phyloP scores from a whole-genome alignment of 1,140 invertebrate genomes.

The Drosophila arawakana region DNA sequence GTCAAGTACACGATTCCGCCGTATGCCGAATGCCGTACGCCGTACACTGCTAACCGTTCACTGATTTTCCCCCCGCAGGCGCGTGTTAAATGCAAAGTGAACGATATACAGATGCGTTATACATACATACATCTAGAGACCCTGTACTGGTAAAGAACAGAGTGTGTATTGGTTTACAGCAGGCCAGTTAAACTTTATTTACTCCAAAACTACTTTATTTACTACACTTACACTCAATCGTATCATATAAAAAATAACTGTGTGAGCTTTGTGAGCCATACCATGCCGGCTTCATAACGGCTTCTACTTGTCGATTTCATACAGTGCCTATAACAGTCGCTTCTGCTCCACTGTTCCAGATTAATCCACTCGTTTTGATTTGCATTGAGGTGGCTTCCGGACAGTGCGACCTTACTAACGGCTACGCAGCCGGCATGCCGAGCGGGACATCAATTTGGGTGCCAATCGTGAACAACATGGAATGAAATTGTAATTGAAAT shows the following conservation, averaged over 20 bases:
- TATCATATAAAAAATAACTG: too few relatives aligned
- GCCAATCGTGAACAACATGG: slow-evolving; percentile 11
- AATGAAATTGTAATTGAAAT: slow-evolving; percentile 10
- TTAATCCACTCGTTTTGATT: background rate
- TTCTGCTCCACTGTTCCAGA: too few relatives aligned
- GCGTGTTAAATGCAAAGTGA: slow-evolving; percentile 52
- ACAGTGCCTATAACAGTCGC: too few relatives aligned
- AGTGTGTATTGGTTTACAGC: too few relatives aligned
- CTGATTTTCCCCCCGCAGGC: slow-evolving; percentile 12
- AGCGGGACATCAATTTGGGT: slow-evolving; percentile 36
- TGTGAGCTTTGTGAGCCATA: too few relatives aligned
- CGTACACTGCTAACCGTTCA: slow-evolving; percentile 51
- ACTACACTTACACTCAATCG: too few relatives aligned
- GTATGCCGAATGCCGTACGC: slow-evolving; percentile 49
- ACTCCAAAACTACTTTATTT: too few relatives aligned
- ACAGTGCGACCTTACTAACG: slow-evolving; percentile 36
- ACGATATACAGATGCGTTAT: slow-evolving; percentile 21
- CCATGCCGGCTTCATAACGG: too few relatives aligned
- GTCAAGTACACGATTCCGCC: background rate
- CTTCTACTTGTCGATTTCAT: too few relatives aligned
- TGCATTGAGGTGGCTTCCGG: slow-evolving; percentile 40
- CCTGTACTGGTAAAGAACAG: background rate
- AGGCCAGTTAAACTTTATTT: too few relatives aligned
- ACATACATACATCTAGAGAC: background rate
- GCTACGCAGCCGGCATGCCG: slow-evolving; percentile 42